phyloP scores from a whole-genome alignment of 2,113 vertebrate species.

The Lathamus discolor region DNA sequence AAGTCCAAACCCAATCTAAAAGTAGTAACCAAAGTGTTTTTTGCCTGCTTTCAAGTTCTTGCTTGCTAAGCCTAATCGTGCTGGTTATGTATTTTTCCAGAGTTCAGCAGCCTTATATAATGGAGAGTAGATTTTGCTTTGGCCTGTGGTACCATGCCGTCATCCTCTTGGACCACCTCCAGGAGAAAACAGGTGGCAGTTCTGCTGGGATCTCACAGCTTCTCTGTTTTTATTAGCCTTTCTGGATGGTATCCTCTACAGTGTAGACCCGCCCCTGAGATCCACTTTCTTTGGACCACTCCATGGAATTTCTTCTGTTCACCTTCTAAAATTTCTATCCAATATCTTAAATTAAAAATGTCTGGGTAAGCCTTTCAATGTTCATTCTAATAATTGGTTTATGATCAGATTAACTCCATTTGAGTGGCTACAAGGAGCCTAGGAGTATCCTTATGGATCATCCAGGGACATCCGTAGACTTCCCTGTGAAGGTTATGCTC shows the following conservation, averaged over 20 bases:
- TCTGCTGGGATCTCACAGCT: conserved; percentile 39
- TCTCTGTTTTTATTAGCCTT: conserved; percentile 30
- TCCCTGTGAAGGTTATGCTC: background rate
- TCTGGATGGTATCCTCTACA: background rate
- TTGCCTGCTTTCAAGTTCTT: background rate
- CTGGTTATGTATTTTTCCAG: background rate
- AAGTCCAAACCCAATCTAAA: background rate
- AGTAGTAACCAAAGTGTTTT: background rate
- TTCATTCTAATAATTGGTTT: background rate
- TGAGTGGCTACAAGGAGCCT: background rate
- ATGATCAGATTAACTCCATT: background rate
- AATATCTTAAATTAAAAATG: background rate
- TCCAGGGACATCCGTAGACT: rapidly evolving
- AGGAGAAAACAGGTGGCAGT: conserved; percentile 11
- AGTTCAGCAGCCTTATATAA: background rate
- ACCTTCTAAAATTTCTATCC: conserved; percentile 1
- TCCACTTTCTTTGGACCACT: background rate
- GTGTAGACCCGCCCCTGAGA: background rate
- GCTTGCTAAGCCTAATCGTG: background rate
- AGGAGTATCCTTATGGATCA: background rate
- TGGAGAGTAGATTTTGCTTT: background rate
- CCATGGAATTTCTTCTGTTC: conserved; percentile 4
- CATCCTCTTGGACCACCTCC: background rate
- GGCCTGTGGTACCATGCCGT: background rate
- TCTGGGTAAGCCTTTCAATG: background rate